phyloP scores from a whole-genome alignment of 1,140 invertebrate genomes.

The Popillia japonica region DNA sequence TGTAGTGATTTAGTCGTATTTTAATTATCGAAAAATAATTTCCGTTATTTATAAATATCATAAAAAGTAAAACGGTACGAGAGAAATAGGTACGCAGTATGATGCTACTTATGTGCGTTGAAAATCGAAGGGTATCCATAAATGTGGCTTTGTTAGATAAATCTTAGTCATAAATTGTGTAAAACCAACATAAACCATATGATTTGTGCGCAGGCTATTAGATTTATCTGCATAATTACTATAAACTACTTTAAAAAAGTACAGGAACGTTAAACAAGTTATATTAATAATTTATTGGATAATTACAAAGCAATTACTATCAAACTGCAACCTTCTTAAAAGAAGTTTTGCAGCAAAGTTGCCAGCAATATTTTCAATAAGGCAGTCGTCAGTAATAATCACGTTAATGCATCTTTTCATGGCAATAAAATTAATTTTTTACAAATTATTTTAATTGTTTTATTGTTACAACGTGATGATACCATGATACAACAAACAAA shows the following conservation, averaged over 20 bases:
- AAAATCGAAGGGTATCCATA: background rate
- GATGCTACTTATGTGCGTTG: background rate
- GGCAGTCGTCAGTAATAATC: slow-evolving; percentile 14
- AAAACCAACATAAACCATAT: background rate
- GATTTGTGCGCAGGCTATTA: background rate
- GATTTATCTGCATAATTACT: slow-evolving; percentile 30
- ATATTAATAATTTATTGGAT: slow-evolving; percentile 31
- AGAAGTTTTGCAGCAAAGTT: background rate
- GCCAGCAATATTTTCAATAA: slow-evolving; percentile 7
- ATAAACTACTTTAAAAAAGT: slow-evolving; percentile 21
- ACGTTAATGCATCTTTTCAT: slow-evolving; percentile 15
- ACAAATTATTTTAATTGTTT: slow-evolving; percentile 26
- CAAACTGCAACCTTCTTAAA: background rate
- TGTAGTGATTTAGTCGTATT: background rate
- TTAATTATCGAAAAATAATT: background rate
- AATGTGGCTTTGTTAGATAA: slow-evolving; percentile 16
- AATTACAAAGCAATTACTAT: slow-evolving; percentile 31
- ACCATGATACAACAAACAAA: background rate
- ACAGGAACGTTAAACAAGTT: background rate
- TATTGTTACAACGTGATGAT: background rate
- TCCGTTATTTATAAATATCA: slow-evolving; percentile 6
- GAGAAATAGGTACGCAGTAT: background rate
- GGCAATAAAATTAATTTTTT: slow-evolving; percentile 20
- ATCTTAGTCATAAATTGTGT: slow-evolving; percentile 17
- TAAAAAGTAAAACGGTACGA: background rate